These are phyloP conservation scores for Procavia capensis DNA, from an alignment of 2,113 vertebrate genomes.

Conservation along the genomic window DNA sequence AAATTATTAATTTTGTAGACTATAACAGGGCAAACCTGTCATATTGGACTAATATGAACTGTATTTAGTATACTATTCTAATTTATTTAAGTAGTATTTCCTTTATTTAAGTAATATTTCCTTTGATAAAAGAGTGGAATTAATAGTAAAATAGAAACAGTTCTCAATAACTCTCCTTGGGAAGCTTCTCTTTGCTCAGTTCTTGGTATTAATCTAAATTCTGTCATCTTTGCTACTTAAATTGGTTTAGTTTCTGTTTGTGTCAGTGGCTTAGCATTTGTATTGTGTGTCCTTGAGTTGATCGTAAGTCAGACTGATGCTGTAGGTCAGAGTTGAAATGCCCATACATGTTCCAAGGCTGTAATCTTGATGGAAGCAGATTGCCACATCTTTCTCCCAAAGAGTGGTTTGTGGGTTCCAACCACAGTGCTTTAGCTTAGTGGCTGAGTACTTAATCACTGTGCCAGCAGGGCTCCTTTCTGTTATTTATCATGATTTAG, in stretches of 20 bases:
- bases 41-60: neutral
- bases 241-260: neutral
- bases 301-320: neutral
- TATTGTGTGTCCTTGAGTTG: neutral
- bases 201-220: slow-evolving; percentile 20
- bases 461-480: neutral
- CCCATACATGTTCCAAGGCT: too few species aligned
- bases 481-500: neutral
- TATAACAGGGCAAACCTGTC: slow-evolving; percentile 22
- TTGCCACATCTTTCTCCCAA: neutral
- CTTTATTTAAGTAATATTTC: neutral
- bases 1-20: neutral
- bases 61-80: neutral
- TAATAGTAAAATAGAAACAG: neutral
- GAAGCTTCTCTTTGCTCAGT: neutral
- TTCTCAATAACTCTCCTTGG: neutral
- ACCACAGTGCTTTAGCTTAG: too few species aligned
- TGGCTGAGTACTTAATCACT: too few species aligned
- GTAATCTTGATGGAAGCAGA: neutral
- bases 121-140: neutral
- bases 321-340: neutral
- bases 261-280: neutral
- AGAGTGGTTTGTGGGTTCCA: neutral
- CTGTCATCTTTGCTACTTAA: neutral
- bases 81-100: neutral